Evolutionary conservation across 2,888 invertebrate genomes (phyloP).

Genomic region (Chromoteleia sp.): DNA sequence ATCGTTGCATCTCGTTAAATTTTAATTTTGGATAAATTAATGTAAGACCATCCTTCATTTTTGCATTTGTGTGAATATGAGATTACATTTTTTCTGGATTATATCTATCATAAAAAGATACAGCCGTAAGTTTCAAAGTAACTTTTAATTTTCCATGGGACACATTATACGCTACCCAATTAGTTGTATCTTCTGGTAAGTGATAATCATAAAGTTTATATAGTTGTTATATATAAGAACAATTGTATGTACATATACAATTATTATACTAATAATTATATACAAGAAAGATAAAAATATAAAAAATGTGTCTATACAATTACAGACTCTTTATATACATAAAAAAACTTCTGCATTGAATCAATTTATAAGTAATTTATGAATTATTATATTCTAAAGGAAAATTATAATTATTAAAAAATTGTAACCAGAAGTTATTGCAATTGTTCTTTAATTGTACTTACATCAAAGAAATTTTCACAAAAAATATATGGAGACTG

Average conservation of each 20-base stretch:
- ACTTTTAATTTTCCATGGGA: conserved; percentile 4
- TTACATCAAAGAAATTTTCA: conserved; percentile 47
- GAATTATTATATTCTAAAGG: too few relatives aligned
- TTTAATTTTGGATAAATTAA: conserved; percentile 15
- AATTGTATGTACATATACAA: too few relatives aligned
- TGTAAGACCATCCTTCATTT: conserved; percentile 2
- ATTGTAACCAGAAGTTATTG: too few relatives aligned
- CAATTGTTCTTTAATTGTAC: not conserved
- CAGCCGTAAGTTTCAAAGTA: not conserved
- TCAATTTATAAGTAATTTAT: too few relatives aligned
- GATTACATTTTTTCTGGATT: not conserved
- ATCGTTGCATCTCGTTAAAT: not conserved
- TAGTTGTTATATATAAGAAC: conserved; percentile 1
- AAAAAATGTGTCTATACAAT: too few relatives aligned
- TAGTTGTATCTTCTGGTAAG: conserved; percentile 17
- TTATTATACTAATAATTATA: conserved; percentile 1
- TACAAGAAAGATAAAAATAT: too few relatives aligned
- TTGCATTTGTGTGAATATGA: not conserved
- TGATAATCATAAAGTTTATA: conserved; percentile 7
- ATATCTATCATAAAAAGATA: not conserved
- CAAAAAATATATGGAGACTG: conserved; percentile 40
- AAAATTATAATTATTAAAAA: too few relatives aligned
- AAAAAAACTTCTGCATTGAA: too few relatives aligned
- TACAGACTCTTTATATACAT: too few relatives aligned
- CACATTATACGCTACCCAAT: conserved; percentile 4